phyloP scores from a whole-genome alignment of 2,113 vertebrate genomes.

The Rhabdomys dilectus region DNA sequence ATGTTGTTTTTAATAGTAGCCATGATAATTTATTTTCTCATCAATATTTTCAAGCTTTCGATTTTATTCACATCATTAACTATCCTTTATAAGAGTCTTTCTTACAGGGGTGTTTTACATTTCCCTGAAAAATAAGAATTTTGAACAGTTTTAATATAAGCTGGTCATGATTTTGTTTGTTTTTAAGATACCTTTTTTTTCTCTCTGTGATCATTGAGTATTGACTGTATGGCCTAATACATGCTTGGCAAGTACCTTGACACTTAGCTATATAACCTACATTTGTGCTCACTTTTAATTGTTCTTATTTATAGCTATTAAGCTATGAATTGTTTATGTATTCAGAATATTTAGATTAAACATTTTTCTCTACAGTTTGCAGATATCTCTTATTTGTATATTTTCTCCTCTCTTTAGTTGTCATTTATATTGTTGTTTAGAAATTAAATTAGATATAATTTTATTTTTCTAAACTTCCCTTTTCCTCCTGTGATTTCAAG shows the following conservation, averaged over 20 bases:
- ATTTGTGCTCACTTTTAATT: neutral
- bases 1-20: neutral
- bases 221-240: no score
- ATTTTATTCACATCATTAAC: no score
- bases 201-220: neutral
- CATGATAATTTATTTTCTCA: neutral
- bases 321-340: neutral
- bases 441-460: neutral
- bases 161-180: neutral
- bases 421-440: neutral
- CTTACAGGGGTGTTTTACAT: neutral
- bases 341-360: neutral
- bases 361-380: neutral
- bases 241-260: neutral
- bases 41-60: neutral
- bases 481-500: neutral
- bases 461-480: neutral
- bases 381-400: no score
- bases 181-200: neutral
- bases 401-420: neutral
- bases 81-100: neutral
- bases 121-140: neutral
- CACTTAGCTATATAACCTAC: neutral
- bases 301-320: neutral
- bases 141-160: neutral